Evolutionary conservation across 1,140 invertebrate species (phyloP), one percentile per base, ranked within the genome.

Genomic region (Pseudachorutes palmiensis): DNA sequence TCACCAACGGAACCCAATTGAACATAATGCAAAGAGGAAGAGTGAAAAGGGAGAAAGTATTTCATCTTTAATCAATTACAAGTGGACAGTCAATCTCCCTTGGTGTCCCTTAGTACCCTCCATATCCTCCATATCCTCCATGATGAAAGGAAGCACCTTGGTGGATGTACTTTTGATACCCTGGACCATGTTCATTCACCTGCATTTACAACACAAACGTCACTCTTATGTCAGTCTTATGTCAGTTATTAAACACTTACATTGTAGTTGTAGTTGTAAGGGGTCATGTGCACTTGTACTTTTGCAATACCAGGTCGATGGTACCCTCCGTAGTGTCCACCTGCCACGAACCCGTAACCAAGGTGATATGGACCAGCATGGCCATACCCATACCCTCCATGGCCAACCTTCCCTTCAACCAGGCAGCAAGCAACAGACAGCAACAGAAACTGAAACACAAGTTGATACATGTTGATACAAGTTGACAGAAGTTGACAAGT

Each of bases 81-180:
- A n/a, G n/a, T n/a, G n/a, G n/a, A n/a, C n/a, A n/a, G n/a, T n/a
- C n/a, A n/a, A n/a, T n/a, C n/a, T n/a, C n/a, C n/a, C n/a, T n/a
- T n/a, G n/a, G n/a, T n/a, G n/a, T n/a, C n/a, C n/a, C n/a, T 64
- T 64, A 22, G 32, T 55, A 49, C 59, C 65, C 29, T 29, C 62
- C 63, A 48, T 55, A 22, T n/a, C n/a, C n/a, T 19, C 51, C 51
- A 55, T 55, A 55, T 5, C 51, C 51, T n/a, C 29, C 49, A 41
- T 58, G 31, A n/a, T 16, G 57, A 30, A 55, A 59, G 24, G 14
- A 2, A 16, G 65, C 65, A 45, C 45, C 48, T 48, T 66, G 65
- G 57, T 66, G 57, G 24, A 66, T 60, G 57, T 66, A 66, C 33
- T 66, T 66, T 2, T 28, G 28, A 51, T 60, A 60, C 5, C 31